A percentile compares a stretch with the other conserved stretches of the same genome.
Conservation (phyloP, 2,888 invertebrate species). For the Caenorhabditis angaria region DNA sequence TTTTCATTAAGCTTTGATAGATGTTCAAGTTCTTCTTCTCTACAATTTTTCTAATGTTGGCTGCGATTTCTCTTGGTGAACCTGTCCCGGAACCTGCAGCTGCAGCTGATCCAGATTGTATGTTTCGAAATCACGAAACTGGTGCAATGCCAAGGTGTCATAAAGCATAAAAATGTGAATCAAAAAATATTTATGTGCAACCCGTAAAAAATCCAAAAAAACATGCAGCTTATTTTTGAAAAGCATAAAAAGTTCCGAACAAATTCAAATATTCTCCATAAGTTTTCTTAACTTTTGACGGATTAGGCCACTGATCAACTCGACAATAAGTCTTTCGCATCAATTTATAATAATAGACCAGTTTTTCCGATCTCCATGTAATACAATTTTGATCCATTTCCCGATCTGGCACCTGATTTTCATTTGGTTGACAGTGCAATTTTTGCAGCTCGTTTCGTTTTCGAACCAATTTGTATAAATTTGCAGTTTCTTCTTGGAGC, state of each 20-base stretch:
- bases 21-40: too few relatives aligned
- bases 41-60: too few relatives aligned
- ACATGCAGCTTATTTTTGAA: constrained; percentile 49
- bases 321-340: constrained; percentile 65
- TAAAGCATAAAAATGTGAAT: too few relatives aligned
- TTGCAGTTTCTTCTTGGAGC: constrained; percentile 33
- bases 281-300: constrained; percentile 52
- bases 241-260: constrained; percentile 64
- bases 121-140: too few relatives aligned
- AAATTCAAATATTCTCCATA: constrained; percentile 59
- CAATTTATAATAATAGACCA: constrained; percentile 65
- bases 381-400: constrained; percentile 46
- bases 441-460: constrained; percentile 47
- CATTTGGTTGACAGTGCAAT: constrained; percentile 32
- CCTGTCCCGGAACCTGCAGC: too few relatives aligned
- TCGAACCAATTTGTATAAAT: constrained; percentile 26
- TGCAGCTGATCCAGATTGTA: too few relatives aligned
- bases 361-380: constrained; percentile 64
- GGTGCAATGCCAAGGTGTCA: too few relatives aligned
- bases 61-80: too few relatives aligned
- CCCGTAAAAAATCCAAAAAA: too few relatives aligned
- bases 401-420: background rate
- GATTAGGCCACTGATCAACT: constrained; percentile 61
- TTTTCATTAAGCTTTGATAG: too few relatives aligned
- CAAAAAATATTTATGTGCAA: too few relatives aligned